These are phyloP conservation scores for Hirtodrosophila histrioides DNA, from an alignment of 2,888 invertebrate genomes.

Conservation along the genomic window DNA sequence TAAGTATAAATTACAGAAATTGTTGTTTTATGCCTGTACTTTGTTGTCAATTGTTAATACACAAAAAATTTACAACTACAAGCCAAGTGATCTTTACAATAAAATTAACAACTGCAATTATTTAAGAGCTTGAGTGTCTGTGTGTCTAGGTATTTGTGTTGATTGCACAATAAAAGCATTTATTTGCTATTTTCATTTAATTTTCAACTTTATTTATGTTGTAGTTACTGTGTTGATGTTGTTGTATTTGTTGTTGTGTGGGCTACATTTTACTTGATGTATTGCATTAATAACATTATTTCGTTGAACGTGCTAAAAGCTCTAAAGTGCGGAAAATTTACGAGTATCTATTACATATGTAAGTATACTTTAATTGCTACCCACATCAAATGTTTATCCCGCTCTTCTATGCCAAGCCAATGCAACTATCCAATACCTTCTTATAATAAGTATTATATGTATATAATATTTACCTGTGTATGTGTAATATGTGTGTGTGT, in stretches of 20 bases:
- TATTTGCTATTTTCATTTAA: conserved; percentile 41
- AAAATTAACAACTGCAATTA: conserved; percentile 60
- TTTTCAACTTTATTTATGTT: conserved; percentile 41
- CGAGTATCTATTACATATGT: conserved; percentile 40
- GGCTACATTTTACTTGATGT: conserved; percentile 39
- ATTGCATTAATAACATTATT: conserved; percentile 64
- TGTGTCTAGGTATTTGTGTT: conserved; percentile 24
- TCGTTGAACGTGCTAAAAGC: conserved; percentile 75
- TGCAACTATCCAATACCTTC: conserved; percentile 39
- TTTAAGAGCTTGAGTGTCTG: conserved; percentile 36
- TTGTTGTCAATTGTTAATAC: conserved; percentile 40
- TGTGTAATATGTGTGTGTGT: conserved; percentile 16
- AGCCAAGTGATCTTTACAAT: conserved; percentile 60
- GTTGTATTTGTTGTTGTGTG: too few relatives aligned
- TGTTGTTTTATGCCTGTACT: conserved; percentile 8
- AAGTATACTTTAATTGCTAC: conserved; percentile 27
- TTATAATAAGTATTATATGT: conserved; percentile 30
- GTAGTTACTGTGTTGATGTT: conserved; percentile 3
- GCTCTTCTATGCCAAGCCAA: conserved; percentile 31
- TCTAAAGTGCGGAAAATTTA: conserved; percentile 73
- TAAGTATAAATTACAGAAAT: conserved; percentile 73
- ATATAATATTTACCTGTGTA: conserved; percentile 14
- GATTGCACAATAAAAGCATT: conserved; percentile 62
- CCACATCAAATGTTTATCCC: conserved; percentile 28
- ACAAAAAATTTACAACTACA: conserved; percentile 52